Percentiles rank a stretch among this genome's conserved stretches.
Conservation (phyloP, 2,888 invertebrate species). For the Pterostichus niger region DNA sequence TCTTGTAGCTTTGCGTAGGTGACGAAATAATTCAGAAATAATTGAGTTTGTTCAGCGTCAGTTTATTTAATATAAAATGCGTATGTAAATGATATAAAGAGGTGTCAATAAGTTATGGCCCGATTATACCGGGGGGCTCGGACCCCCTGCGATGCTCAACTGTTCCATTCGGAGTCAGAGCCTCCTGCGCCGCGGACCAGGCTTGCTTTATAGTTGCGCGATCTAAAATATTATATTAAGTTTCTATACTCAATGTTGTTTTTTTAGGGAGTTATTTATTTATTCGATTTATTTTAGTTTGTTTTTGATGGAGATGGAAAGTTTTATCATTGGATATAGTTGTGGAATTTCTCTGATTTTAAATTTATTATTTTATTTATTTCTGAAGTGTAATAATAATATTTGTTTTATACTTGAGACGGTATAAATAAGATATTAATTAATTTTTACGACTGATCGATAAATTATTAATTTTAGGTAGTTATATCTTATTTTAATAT, state of each 20-base stretch:
- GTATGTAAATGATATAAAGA: conserved; percentile 66
- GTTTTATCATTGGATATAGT: conserved; percentile 13
- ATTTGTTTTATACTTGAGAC: not conserved
- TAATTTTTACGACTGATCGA: conserved; percentile 1
- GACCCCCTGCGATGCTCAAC: conserved; percentile 49
- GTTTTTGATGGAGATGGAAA: conserved; percentile 9
- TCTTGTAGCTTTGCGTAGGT: not conserved
- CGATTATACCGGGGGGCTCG: conserved; percentile 54
- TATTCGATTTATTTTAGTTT: conserved; percentile 37
- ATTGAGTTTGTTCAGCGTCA: conserved; percentile 19
- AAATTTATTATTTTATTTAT: conserved; percentile 44
- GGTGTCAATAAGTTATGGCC: conserved; percentile 65
- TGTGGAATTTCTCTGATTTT: conserved; percentile 10
- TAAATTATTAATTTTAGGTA: not conserved
- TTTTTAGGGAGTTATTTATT: conserved; percentile 13
- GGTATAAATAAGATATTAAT: conserved; percentile 6
- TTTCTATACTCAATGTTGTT: conserved; percentile 1
- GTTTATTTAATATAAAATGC: conserved; percentile 51
- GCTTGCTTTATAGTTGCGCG: not conserved
- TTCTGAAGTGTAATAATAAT: conserved; percentile 17
- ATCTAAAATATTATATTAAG: conserved; percentile 33
- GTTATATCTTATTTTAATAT: too few relatives aligned
- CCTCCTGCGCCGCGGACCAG: not conserved
- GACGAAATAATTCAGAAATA: conserved; percentile 48
- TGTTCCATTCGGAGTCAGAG: conserved; percentile 6